Evolutionary conservation across 2,888 invertebrate species (phyloP).

Genomic region (Corythucha ciliata): DNA sequence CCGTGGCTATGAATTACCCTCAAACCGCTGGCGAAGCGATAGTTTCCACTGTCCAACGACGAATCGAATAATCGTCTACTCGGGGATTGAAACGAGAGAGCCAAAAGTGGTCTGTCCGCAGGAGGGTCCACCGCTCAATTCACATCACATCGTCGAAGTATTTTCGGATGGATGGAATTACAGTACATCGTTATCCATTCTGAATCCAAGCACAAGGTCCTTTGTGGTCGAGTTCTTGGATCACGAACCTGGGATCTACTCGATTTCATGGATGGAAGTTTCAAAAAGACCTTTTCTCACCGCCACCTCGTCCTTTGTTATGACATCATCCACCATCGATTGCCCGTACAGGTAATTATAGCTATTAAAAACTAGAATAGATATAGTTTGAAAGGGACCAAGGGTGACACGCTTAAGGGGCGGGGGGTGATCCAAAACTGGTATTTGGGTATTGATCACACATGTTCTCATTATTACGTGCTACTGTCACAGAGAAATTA

Average conservation of each 20-base stretch:
- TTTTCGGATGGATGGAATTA: slow-evolving; percentile 62
- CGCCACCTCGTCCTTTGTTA: slow-evolving; percentile 44
- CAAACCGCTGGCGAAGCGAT: slow-evolving; percentile 31
- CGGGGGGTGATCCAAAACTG: too few species aligned
- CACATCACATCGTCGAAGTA: slow-evolving; percentile 48
- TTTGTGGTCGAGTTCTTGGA: slow-evolving; percentile 67
- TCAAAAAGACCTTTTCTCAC: slow-evolving; percentile 45
- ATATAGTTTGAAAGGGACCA: too few species aligned
- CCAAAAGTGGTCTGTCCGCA: slow-evolving; percentile 60
- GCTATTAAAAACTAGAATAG: neutral
- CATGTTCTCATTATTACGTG: too few species aligned
- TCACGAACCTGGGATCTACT: slow-evolving; percentile 61
- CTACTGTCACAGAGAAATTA: too few species aligned
- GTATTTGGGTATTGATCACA: too few species aligned
- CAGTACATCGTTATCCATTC: slow-evolving; percentile 36
- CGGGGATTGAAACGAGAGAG: slow-evolving; percentile 54
- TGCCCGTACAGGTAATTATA: slow-evolving; percentile 58
- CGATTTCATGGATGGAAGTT: slow-evolving; percentile 69
- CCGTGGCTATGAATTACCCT: slow-evolving; percentile 51
- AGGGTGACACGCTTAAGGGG: too few species aligned
- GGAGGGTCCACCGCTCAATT: slow-evolving; percentile 37
- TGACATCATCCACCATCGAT: slow-evolving; percentile 48
- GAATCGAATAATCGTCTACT: slow-evolving; percentile 63
- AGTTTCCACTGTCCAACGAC: slow-evolving; percentile 51
- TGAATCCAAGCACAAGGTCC: slow-evolving; percentile 48